Percentiles rank a stretch among this genome's conserved stretches.
Evolutionary conservation across 2,888 invertebrate species (phyloP).

Genomic region (Macaria liturata): DNA sequence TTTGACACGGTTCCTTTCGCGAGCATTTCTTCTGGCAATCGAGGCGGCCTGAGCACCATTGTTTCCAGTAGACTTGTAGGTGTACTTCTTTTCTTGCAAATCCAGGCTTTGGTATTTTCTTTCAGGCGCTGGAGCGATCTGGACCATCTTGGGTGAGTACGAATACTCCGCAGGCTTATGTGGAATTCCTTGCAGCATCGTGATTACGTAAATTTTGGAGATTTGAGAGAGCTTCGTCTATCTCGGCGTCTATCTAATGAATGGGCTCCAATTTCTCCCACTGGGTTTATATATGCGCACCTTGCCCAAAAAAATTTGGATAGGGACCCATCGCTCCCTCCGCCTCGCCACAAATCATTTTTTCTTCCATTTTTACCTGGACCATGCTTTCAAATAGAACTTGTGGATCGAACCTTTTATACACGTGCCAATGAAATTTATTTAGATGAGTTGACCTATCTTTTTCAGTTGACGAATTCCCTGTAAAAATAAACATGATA

Average conservation of each 20-base stretch:
- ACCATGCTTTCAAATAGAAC: slow-evolving; percentile 51
- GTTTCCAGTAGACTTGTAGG: slow-evolving; percentile 81
- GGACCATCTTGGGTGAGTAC: slow-evolving; percentile 63
- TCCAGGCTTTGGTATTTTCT: slow-evolving; percentile 55
- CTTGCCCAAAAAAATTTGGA: slow-evolving; percentile 69
- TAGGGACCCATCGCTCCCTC: slow-evolving; percentile 67
- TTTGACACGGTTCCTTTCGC: slow-evolving; percentile 97
- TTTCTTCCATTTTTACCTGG: slow-evolving; percentile 70
- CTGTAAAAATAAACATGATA: not conserved
- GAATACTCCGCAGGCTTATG: slow-evolving; percentile 44
- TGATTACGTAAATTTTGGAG: slow-evolving; percentile 33
- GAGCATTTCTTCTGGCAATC: slow-evolving; percentile 95
- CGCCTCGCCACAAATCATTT: slow-evolving; percentile 55
- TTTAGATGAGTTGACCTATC: slow-evolving; percentile 52
- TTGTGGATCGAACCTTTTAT: slow-evolving; percentile 49
- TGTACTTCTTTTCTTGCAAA: slow-evolving; percentile 83
- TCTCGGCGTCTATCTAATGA: slow-evolving; percentile 58
- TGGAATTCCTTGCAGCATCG: slow-evolving; percentile 58
- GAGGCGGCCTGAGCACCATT: slow-evolving; percentile 89
- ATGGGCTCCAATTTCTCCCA: slow-evolving; percentile 59
- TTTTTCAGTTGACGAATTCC: slow-evolving; percentile 19
- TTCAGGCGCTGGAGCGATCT: slow-evolving; percentile 82
- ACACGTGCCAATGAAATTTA: slow-evolving; percentile 74
- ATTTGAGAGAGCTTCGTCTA: slow-evolving; percentile 49
- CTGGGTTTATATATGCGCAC: slow-evolving; percentile 67